A percentile compares a stretch with the other conserved stretches of the same genome.
These are phyloP conservation scores for Gobiocypris rarus DNA, from an alignment of 2,113 vertebrate genomes.

Conservation along the genomic window DNA sequence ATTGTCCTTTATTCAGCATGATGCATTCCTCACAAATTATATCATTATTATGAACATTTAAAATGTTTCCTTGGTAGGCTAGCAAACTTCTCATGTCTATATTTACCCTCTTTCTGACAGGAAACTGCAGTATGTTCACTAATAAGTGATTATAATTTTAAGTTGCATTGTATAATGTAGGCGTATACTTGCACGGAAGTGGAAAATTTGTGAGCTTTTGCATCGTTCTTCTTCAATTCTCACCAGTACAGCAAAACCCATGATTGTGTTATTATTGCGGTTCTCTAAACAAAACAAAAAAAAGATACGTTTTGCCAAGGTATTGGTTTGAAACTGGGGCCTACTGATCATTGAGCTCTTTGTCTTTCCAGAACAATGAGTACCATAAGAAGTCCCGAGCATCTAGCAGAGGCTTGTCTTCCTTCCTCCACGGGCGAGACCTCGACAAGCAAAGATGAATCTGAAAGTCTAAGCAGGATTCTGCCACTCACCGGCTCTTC, in stretches of 20 bases:
- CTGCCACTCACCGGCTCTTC: slow-evolving; percentile 7
- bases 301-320: background rate
- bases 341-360: background rate
- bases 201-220: background rate
- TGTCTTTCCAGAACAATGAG: slow-evolving; percentile 57
- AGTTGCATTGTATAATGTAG: background rate
- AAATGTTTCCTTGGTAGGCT: background rate
- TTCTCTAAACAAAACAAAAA: background rate
- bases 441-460: slow-evolving; percentile 7
- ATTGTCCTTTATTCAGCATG: background rate
- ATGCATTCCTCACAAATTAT: background rate
- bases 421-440: slow-evolving; percentile 52
- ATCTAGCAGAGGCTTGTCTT: slow-evolving; percentile 8
- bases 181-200: background rate
- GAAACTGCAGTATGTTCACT: background rate
- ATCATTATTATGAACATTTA: background rate
- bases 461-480: background rate
- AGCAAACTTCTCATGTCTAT: background rate
- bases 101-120: slow-evolving; percentile 2
- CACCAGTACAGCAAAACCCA: background rate
- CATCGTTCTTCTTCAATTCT: background rate
- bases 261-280: background rate
- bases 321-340: background rate
- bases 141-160: background rate
- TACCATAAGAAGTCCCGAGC: slow-evolving; percentile 19